Percentiles rank a stretch among this genome's conserved stretches.
Evolutionary conservation across 2,888 invertebrate genomes (phyloP).

Genomic region (Epinotia nisella): DNA sequence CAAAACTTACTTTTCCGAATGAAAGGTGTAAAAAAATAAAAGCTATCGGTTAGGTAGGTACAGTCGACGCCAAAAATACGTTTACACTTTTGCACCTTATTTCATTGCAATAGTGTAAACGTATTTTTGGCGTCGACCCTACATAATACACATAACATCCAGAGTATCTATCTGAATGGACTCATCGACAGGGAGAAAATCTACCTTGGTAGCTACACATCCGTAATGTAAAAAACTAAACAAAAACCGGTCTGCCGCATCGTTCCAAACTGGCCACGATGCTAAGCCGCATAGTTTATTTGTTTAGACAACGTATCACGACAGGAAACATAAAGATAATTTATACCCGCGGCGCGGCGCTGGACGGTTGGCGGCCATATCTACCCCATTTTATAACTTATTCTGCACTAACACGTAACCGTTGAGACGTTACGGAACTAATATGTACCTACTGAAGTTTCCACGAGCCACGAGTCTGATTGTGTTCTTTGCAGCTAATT

Average conservation of each 20-base stretch:
- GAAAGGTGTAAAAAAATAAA: too few species aligned
- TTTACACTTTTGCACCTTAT: too few species aligned
- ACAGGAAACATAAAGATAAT: constrained; percentile 46
- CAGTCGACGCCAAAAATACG: too few species aligned
- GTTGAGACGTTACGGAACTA: not conserved
- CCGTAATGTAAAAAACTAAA: not conserved
- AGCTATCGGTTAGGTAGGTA: too few species aligned
- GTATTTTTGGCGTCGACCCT: too few species aligned
- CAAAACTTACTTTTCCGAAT: too few species aligned
- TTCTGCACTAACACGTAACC: constrained; percentile 5
- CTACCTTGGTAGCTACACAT: not conserved
- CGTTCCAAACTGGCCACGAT: constrained; percentile 14
- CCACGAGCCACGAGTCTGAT: too few species aligned
- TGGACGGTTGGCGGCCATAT: constrained; percentile 2
- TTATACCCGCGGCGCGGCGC: constrained; percentile 31
- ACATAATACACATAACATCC: too few species aligned
- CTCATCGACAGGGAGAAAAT: too few species aligned
- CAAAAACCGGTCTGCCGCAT: not conserved
- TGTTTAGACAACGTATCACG: constrained; percentile 41
- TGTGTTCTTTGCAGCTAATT: too few species aligned
- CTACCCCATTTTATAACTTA: constrained; percentile 23
- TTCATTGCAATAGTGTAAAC: too few species aligned
- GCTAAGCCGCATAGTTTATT: constrained; percentile 33
- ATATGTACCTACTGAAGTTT: not conserved
- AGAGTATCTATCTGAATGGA: too few species aligned